Evolutionary conservation across 1,140 invertebrate genomes (phyloP).

Genomic region (Diorhabda carinulata): DNA sequence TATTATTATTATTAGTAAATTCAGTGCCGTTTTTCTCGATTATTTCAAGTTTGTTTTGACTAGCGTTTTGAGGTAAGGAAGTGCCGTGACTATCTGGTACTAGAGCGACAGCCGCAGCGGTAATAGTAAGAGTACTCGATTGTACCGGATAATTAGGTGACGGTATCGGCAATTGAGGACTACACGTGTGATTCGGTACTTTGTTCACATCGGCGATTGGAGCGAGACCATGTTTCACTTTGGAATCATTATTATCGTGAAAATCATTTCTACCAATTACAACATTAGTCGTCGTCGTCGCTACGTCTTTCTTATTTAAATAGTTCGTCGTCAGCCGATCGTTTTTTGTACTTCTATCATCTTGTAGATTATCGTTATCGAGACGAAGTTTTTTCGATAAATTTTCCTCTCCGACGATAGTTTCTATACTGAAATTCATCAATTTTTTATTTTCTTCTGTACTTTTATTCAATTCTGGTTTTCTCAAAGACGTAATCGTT

Average conservation of each 20-base stretch:
- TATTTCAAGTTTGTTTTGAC: constrained; percentile 34
- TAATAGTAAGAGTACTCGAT: constrained; percentile 19
- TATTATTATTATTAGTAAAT: constrained; percentile 12
- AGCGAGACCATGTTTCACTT: constrained; percentile 41
- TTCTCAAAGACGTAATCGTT: constrained; percentile 34
- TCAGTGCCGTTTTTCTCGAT: constrained; percentile 8
- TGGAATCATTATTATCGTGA: constrained; percentile 14
- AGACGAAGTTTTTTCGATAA: not conserved
- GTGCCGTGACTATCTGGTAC: constrained; percentile 36
- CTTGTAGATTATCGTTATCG: not conserved
- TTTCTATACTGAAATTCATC: constrained; percentile 6
- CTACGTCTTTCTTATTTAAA: not conserved
- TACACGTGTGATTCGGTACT: constrained; percentile 33
- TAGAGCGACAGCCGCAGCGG: not conserved
- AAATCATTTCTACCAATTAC: constrained; percentile 8
- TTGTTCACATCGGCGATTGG: constrained; percentile 26
- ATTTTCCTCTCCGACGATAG: constrained; percentile 6
- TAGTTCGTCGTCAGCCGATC: not conserved
- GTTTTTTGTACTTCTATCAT: too few relatives aligned
- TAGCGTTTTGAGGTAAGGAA: constrained; percentile 32
- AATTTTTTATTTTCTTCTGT: not conserved
- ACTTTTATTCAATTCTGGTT: constrained; percentile 3
- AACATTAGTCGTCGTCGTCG: not conserved
- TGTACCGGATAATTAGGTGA: constrained; percentile 43
- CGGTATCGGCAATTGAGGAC: constrained; percentile 41